Evolutionary conservation across 1,140 invertebrate genomes (phyloP).

Genomic region (Drosophila busckii): DNA sequence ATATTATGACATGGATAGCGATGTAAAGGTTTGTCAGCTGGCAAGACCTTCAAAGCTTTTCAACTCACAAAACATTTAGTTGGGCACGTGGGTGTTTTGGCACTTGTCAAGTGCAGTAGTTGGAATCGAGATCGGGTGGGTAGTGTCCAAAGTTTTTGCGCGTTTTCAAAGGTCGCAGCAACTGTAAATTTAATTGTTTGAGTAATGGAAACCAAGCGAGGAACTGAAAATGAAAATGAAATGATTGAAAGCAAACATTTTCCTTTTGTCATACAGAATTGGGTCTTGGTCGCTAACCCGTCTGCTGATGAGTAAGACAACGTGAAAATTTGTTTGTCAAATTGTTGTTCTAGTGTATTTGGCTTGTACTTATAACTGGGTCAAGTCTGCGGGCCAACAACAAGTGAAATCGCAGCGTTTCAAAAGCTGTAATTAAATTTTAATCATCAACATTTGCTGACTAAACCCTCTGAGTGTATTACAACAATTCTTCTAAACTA

Average conservation of each 20-base stretch:
- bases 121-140: conserved; percentile 5
- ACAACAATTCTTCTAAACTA: neutral
- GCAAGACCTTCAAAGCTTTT: conserved; percentile 41
- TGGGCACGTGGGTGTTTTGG: conserved; percentile 28
- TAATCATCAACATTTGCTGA: conserved; percentile 45
- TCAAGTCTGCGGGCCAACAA: conserved; percentile 58
- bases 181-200: too few species aligned
- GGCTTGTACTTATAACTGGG: conserved; percentile 40
- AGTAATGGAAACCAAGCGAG: too few species aligned
- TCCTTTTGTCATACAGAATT: conserved; percentile 62
- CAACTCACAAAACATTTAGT: conserved; percentile 11
- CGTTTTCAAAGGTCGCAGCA: conserved; percentile 26
- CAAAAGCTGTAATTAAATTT: conserved; percentile 61
- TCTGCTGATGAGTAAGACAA: conserved; percentile 36
- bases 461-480: conserved; percentile 3
- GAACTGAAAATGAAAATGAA: too few species aligned
- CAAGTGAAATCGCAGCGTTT: conserved; percentile 65
- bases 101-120: conserved; percentile 32
- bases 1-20: too few species aligned
- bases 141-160: conserved; percentile 18
- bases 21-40: conserved; percentile 29
- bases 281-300: conserved; percentile 63
- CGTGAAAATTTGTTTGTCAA: conserved; percentile 48
- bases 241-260: conserved; percentile 49
- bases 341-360: conserved; percentile 48